These are phyloP conservation scores for Danio aesculapii DNA, from an alignment of 2,797 vertebrate genomes.

Conservation along the genomic window DNA sequence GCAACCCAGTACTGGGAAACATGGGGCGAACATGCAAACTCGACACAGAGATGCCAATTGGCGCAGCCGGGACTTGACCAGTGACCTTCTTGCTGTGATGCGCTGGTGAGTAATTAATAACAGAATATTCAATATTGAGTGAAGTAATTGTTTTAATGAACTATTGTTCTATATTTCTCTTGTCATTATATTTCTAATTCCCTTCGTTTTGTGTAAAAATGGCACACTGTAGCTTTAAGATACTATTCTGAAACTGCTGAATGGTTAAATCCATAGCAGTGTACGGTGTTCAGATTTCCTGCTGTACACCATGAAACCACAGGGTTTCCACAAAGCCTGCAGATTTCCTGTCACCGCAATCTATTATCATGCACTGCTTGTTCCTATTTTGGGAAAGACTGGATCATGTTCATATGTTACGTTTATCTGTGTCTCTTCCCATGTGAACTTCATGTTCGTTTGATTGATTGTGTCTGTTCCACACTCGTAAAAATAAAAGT, in stretches of 20 bases:
- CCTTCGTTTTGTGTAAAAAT: not conserved
- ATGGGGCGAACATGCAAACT: too few species aligned
- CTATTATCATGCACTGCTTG: slow-evolving; percentile 47
- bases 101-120: too few species aligned
- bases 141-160: too few species aligned
- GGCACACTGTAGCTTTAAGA: not conserved
- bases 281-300: slow-evolving; percentile 48
- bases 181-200: not conserved
- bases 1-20: too few species aligned
- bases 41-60: too few species aligned
- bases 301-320: slow-evolving; percentile 36
- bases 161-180: too few species aligned
- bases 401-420: not conserved
- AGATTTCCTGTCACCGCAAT: slow-evolving; percentile 57
- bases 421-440: not conserved
- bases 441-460: not conserved
- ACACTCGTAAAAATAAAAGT: too few species aligned
- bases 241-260: not conserved
- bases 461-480: not conserved
- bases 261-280: slow-evolving; percentile 11
- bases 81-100: too few species aligned
- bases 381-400: slow-evolving; percentile 64
- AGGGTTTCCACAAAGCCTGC: slow-evolving; percentile 34
- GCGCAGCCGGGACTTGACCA: too few species aligned
- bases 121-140: too few species aligned